These are phyloP conservation scores for Idaea straminata DNA, from an alignment of 2,888 invertebrate genomes.

Conservation along the genomic window DNA sequence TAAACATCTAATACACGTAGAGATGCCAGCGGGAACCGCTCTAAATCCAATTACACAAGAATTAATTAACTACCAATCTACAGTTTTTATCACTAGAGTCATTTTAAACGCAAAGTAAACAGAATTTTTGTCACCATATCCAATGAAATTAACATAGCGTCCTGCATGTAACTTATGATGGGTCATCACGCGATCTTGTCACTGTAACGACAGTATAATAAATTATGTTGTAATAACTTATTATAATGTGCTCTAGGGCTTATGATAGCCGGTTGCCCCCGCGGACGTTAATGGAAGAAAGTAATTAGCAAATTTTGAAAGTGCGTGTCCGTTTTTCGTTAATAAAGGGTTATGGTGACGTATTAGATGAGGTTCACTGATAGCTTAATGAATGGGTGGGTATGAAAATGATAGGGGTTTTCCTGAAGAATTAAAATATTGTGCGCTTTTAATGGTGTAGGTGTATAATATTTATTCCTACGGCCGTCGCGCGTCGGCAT, in stretches of 20 bases:
- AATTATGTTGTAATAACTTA: conserved; percentile 78
- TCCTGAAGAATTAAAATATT: conserved; percentile 3
- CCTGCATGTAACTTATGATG: conserved; percentile 72
- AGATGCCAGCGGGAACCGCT: conserved; percentile 58
- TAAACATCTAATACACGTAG: background rate
- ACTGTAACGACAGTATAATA: conserved; percentile 78
- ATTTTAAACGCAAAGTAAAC: conserved; percentile 67
- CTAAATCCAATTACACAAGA: conserved; percentile 55
- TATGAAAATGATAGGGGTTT: conserved; percentile 5
- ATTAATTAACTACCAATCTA: conserved; percentile 57
- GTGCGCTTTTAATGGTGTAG: background rate
- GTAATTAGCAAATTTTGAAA: conserved; percentile 70
- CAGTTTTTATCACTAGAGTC: conserved; percentile 63
- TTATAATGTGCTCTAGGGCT: conserved; percentile 69
- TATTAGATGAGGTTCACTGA: conserved; percentile 15
- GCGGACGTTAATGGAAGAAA: conserved; percentile 46
- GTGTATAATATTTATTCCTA: background rate
- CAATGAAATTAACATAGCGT: conserved; percentile 72
- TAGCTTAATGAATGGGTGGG: conserved; percentile 9
- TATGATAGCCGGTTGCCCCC: conserved; percentile 46
- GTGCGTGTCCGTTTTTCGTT: conserved; percentile 48
- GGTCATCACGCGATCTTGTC: conserved; percentile 68
- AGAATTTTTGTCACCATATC: conserved; percentile 78
- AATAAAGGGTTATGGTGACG: conserved; percentile 55
- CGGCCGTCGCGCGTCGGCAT: background rate